Conservation (phyloP, 1,140 invertebrate species). For the Potamilus streckersoni region DNA sequence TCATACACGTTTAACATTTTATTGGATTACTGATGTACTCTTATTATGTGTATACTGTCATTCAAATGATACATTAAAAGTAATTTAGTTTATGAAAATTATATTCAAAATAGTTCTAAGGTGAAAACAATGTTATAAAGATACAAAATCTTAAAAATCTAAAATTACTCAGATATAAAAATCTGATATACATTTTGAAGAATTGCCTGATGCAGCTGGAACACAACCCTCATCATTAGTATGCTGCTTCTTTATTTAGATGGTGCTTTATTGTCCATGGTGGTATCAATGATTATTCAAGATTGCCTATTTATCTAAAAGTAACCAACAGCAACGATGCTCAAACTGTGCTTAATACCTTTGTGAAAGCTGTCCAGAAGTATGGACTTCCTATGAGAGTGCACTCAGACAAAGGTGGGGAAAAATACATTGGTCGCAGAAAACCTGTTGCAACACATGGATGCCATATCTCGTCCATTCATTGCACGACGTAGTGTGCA, state of each 20-base stretch:
- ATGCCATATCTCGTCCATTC: not conserved
- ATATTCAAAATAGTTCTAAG: not conserved
- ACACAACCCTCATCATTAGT: no score
- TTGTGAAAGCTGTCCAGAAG: constrained; percentile 28
- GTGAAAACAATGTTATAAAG: not conserved
- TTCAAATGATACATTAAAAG: not conserved
- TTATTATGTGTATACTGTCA: no score
- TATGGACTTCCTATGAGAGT: constrained; percentile 35
- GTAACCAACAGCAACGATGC: constrained; percentile 30
- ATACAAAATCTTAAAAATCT: not conserved
- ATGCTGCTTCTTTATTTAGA: constrained; percentile 8
- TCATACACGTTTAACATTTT: no score
- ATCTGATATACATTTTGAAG: not conserved
- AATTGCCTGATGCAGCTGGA: no score
- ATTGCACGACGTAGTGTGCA: constrained; percentile 14
- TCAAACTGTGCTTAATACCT: constrained; percentile 25
- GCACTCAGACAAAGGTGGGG: constrained; percentile 33
- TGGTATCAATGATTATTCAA: constrained; percentile 33
- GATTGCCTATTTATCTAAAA: constrained; percentile 27
- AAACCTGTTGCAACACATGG: constrained; percentile 27
- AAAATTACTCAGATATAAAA: not conserved
- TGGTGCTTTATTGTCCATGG: constrained; percentile 42
- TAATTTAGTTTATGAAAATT: not conserved
- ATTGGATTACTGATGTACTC: no score
- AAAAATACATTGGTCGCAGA: constrained; percentile 30